These are phyloP conservation scores for Chaetoderma sp. DNA, from an alignment of 2,888 invertebrate species.

Conservation along the genomic window DNA sequence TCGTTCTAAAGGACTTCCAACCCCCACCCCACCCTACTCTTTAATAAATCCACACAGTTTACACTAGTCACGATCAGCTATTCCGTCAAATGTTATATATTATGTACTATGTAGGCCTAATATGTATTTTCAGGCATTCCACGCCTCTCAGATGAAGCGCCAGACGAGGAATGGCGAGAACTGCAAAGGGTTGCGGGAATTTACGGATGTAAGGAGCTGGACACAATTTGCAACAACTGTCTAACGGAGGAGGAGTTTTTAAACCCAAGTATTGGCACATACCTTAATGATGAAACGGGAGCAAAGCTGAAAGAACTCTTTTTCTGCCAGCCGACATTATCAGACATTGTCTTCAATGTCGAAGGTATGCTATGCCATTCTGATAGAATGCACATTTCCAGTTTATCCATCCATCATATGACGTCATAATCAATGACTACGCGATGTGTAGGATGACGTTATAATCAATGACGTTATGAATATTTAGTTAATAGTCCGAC, in stretches of 20 bases:
- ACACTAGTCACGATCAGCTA: too few relatives aligned
- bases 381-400: too few relatives aligned
- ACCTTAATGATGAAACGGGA: constrained; percentile 58
- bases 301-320: constrained; percentile 55
- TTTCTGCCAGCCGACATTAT: constrained; percentile 48
- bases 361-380: constrained; percentile 42
- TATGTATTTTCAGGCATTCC: constrained; percentile 56
- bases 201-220: constrained; percentile 52
- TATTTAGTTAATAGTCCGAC: too few relatives aligned
- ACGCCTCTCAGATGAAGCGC: constrained; percentile 39
- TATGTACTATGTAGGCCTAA: too few relatives aligned
- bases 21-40: too few relatives aligned
- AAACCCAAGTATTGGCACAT: constrained; percentile 65
- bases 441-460: too few relatives aligned
- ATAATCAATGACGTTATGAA: too few relatives aligned
- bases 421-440: background rate
- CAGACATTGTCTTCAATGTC: constrained; percentile 60
- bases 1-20: too few relatives aligned
- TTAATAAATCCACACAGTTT: too few relatives aligned
- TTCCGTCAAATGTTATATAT: too few relatives aligned
- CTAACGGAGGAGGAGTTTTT: constrained; percentile 59
- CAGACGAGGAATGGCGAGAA: constrained; percentile 41
- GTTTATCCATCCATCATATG: background rate
- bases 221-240: constrained; percentile 58
- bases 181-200: constrained; percentile 46